These are phyloP conservation scores for Eurois occulta DNA, from an alignment of 2,888 invertebrate genomes.

Conservation along the genomic window DNA sequence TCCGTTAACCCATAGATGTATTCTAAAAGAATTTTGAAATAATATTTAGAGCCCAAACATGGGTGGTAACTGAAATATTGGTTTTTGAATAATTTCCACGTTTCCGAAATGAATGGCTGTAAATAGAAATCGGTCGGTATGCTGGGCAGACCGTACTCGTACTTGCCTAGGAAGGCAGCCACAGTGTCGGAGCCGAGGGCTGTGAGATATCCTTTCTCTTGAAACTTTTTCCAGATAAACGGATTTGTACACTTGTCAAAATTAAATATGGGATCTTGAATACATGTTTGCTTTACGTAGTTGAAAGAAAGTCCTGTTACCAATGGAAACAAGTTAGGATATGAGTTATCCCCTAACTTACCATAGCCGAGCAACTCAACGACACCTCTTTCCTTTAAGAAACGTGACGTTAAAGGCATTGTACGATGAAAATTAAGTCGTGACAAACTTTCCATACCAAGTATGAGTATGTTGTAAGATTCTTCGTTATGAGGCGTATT, in stretches of 20 bases:
- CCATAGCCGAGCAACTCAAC: conserved; percentile 96
- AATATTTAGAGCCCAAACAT: conserved; percentile 92
- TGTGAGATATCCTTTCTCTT: conserved; percentile 92
- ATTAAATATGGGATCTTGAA: conserved; percentile 85
- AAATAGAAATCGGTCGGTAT: conserved; percentile 95
- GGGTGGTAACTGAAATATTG: conserved; percentile 90
- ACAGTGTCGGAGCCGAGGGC: conserved; percentile 95
- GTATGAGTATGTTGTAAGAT: conserved; percentile 92
- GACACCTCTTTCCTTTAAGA: conserved; percentile 90
- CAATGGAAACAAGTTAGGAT: conserved; percentile 95
- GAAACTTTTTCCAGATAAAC: conserved; percentile 95
- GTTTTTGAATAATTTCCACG: conserved; percentile 91
- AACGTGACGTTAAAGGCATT: conserved; percentile 92
- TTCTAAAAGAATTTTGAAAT: conserved; percentile 92
- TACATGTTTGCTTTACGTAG: conserved; percentile 91
- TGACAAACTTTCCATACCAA: conserved; percentile 96
- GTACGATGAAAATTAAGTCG: conserved; percentile 95
- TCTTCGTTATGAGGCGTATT: conserved; percentile 11
- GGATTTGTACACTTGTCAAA: conserved; percentile 92
- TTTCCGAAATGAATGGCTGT: conserved; percentile 92
- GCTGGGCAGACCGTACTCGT: conserved; percentile 86
- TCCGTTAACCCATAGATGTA: conserved; percentile 92
- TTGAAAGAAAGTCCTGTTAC: conserved; percentile 92
- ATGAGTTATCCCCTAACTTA: conserved; percentile 98
- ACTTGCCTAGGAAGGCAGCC: conserved; percentile 69